phyloP scores from a whole-genome alignment of 1,140 invertebrate genomes.

The Contarinia nasturtii region DNA sequence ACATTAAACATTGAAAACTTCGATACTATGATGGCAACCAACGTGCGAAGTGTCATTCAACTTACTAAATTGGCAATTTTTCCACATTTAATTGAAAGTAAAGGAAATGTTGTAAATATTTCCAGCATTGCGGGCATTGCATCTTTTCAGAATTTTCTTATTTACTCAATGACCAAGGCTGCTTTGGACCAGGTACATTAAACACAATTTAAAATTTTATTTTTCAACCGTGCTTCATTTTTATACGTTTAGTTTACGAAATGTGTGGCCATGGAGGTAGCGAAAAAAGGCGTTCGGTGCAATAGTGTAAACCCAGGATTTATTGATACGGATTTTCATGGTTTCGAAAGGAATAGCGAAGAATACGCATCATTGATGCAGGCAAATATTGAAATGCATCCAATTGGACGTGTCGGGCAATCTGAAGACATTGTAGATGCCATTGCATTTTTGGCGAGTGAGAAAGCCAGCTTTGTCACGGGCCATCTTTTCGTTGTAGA shows the following conservation, averaged over 20 bases:
- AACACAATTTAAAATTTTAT: no score
- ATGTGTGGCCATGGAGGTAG: no score
- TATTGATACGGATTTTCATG: slow-evolving; percentile 59
- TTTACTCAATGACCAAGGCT: slow-evolving; percentile 77
- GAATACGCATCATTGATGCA: slow-evolving; percentile 52
- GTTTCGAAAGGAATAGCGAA: slow-evolving; percentile 46
- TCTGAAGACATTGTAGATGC: slow-evolving; percentile 56
- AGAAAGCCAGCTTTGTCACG: slow-evolving; percentile 61
- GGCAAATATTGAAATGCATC: slow-evolving; percentile 52
- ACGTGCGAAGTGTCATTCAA: slow-evolving; percentile 52
- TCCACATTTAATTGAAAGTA: slow-evolving; percentile 47
- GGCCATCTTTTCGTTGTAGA: slow-evolving; percentile 63
- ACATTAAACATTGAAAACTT: slow-evolving; percentile 49
- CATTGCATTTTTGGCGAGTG: slow-evolving; percentile 71
- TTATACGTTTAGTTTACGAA: no score
- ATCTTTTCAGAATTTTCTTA: slow-evolving; percentile 51
- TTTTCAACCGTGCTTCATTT: no score
- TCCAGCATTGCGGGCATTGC: slow-evolving; percentile 59
- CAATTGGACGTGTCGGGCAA: slow-evolving; percentile 55
- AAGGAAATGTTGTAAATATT: slow-evolving; percentile 61
- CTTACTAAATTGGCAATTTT: slow-evolving; percentile 52
- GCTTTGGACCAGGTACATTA: slow-evolving; percentile 67
- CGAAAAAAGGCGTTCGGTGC: slow-evolving; percentile 56
- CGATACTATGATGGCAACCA: slow-evolving; percentile 50
- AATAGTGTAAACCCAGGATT: slow-evolving; percentile 76